Conservation (phyloP, 2,113 vertebrate species). For the Callithrix jacchus region DNA sequence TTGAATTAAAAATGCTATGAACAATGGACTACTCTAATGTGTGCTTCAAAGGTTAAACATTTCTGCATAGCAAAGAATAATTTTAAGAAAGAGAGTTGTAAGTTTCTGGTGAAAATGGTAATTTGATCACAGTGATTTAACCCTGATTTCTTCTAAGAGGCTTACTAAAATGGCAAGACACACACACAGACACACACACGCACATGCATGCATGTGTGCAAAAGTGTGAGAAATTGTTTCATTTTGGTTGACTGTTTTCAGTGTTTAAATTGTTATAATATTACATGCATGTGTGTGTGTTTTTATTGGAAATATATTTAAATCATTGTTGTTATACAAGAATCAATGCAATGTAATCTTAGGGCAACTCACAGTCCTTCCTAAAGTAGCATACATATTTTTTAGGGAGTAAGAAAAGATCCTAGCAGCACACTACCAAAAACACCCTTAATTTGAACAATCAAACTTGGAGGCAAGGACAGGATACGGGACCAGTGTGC, state of each 20-base stretch:
- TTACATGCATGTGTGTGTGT: not conserved
- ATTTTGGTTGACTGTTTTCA: too few relatives aligned
- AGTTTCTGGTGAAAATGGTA: not conserved
- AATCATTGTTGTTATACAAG: not conserved
- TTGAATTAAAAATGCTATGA: not conserved
- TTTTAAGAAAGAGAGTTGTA: not conserved
- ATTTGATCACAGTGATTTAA: not conserved
- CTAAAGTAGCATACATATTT: not conserved
- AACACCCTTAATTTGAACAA: constrained; percentile 22
- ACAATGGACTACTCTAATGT: not conserved
- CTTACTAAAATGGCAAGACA: not conserved
- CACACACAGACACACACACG: too few relatives aligned
- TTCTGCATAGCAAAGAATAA: not conserved
- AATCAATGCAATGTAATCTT: not conserved
- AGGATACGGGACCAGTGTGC: not conserved
- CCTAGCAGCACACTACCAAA: not conserved
- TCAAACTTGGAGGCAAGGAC: not conserved
- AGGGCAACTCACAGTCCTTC: not conserved
- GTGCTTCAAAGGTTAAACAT: constrained; percentile 10
- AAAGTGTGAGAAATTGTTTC: too few relatives aligned
- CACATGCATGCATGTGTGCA: fast-evolving
- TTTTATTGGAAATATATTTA: not conserved
- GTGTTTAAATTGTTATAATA: too few relatives aligned
- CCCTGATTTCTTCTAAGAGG: not conserved
- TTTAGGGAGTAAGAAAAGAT: not conserved